Evolutionary conservation across 1,140 invertebrate genomes (phyloP), one percentile per base, ranked within the genome.

Genomic region (Drosophila pandora): DNA sequence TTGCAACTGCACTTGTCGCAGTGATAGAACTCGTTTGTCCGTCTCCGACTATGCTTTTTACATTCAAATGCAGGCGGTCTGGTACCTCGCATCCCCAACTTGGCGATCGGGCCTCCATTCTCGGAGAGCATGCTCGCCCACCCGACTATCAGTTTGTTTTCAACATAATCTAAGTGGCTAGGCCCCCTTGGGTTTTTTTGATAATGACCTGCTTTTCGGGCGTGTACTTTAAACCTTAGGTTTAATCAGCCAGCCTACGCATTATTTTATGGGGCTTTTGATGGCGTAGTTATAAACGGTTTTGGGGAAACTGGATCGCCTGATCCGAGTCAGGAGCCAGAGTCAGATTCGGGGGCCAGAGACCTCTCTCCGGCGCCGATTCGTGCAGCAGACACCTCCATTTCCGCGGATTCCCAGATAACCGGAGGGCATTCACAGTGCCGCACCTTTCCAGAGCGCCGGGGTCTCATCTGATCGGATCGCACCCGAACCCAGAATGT

Each of bases 21-120:
- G 64, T 3, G n/a, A 65, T 47, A 56, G 17, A 69, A 69, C 65
- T 47, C 17, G 65, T 68, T 69, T 67, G 10, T 10, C 55, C 37
- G 67, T 34, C 25, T 25, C 63, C 48, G 67, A 17, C 64, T 39
- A 52, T 39, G 45, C 34, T 37, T 25, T 39, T 39, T 28, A 28
- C 10, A 45, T 13, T 39, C 13, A 23, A 30, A 8, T 34, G 39
- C 28, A 47, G 12, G 12, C 6, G 6, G 25, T 37, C 10, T 37
- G 10, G 34, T 4, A 37, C 34, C 34, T 37, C 34, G 9, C 9
- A 37, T 52, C 30, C 64, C 41, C 61, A 45, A 54, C 34, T 65
- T 67, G 64, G 49, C 61, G 49, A 37, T 17, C 10, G 22, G 1
- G 65, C 43, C 47, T 22, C 64, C 55, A 47, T 49, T 65, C 8